These are phyloP conservation scores for Drosophila sp. DNA, from an alignment of 1,140 invertebrate species.

Conservation along the genomic window DNA sequence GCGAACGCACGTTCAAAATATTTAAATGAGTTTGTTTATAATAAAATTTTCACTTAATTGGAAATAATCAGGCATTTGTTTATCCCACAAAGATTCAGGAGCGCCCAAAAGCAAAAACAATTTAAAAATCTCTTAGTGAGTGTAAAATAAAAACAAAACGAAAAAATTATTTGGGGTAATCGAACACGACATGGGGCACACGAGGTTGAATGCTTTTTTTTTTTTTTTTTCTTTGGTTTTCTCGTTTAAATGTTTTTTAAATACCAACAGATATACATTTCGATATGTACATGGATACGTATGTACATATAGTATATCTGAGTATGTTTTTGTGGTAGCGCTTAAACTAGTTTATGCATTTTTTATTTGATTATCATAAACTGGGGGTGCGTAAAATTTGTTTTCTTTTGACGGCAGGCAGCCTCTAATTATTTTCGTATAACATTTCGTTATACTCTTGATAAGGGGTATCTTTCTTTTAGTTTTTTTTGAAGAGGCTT, in stretches of 20 bases:
- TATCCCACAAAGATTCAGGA: slow-evolving; percentile 36
- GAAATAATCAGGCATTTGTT: slow-evolving; percentile 74
- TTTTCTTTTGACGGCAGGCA: slow-evolving; percentile 59
- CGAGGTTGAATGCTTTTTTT: slow-evolving; percentile 36
- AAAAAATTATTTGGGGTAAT: slow-evolving; percentile 77
- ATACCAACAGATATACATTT: slow-evolving; percentile 33
- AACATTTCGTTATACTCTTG: slow-evolving; percentile 31
- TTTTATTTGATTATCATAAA: slow-evolving; percentile 67
- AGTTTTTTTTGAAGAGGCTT: too few species aligned
- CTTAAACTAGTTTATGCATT: slow-evolving; percentile 64
- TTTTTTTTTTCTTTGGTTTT: slow-evolving; percentile 19
- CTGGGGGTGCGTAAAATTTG: slow-evolving; percentile 16
- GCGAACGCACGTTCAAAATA: slow-evolving; percentile 64
- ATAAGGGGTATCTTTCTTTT: not conserved
- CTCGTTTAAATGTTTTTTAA: slow-evolving; percentile 68
- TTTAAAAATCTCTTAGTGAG: slow-evolving; percentile 31
- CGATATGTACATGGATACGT: not conserved
- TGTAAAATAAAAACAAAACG: slow-evolving; percentile 4
- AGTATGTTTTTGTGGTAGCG: slow-evolving; percentile 20
- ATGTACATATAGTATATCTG: not conserved
- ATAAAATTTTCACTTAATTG: slow-evolving; percentile 82
- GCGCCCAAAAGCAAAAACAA: slow-evolving; percentile 42
- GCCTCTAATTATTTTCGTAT: slow-evolving; percentile 63
- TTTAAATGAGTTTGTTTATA: slow-evolving; percentile 81
- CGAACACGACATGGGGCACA: slow-evolving; percentile 73